Evolutionary conservation across 2,113 vertebrate species (phyloP), one percentile per base, ranked within the genome.

Genomic region (Psittacus erithacus): DNA sequence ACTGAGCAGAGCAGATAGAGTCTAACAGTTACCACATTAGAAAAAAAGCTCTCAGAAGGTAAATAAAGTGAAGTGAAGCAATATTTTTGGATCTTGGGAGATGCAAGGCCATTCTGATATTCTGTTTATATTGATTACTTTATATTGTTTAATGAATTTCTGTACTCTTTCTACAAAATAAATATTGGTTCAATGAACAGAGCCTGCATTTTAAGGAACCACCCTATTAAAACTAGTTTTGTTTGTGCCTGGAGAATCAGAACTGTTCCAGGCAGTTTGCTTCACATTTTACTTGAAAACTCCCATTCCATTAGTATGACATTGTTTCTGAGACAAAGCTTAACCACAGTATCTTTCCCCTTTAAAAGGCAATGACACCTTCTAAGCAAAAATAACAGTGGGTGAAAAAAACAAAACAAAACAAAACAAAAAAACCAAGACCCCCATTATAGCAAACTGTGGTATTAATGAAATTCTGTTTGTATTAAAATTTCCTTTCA

Each of bases 381-480:
- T 89, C 88, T 92, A 94, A 97, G 95, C 62, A 92, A 75, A 88
- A 93, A 82, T 84, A 97, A 88, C 64, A 52, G 94, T 44, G 39
- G 90, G 81, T 39, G 13, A 1, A 71, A 28, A 46, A 50, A 46
- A 75, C 35, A 71, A 28, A 46, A 39, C 9, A 10, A 9, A 38
- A 38, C 38, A 60, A 55, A 55, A 31, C 0, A 39, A 75, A 22
- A 0, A 44, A 75, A 64, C 20, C 43, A 62, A 76, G 62, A 87
- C 87, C 82, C 78, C 96, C 92, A 93, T 96, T 95, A 94, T 22
- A 93, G 88, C 65, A 95, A 96, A 95, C 90, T 91, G 93, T 89
- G 86, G 75, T 96, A 95, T 97, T 97, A 97, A 97, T 97, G 96
- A 94, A 96, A 97, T 97, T 97, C 97, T 97, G 97, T 97, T 97